phyloP scores from a whole-genome alignment of 1,140 invertebrate genomes.

The Callitettix versicolor region DNA sequence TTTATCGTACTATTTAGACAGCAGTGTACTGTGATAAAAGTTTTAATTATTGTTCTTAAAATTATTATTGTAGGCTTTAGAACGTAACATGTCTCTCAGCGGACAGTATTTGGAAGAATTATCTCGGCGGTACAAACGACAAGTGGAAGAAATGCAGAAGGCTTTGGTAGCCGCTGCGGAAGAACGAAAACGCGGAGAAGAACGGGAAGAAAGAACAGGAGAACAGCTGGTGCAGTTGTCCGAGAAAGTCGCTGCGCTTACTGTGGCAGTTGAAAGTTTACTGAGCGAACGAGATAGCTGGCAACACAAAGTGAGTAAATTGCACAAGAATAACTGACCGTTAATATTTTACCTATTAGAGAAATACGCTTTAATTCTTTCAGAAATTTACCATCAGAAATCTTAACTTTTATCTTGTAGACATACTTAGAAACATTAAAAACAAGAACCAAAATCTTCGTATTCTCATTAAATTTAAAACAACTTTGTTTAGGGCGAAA shows the following conservation, averaged over 20 bases:
- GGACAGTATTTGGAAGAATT: conserved; percentile 92
- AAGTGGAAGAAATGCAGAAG: conserved; percentile 89
- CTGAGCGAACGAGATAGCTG: conserved; percentile 53
- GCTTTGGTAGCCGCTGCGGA: conserved; percentile 56
- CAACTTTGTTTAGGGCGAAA: no score
- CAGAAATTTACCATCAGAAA: no score
- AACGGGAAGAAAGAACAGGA: conserved; percentile 51
- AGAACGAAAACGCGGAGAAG: conserved; percentile 59
- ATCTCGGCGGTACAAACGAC: conserved; percentile 86
- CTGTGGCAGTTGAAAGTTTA: conserved; percentile 41
- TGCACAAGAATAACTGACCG: no score
- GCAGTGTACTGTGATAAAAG: no score
- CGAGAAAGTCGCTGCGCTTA: conserved; percentile 47
- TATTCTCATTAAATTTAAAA: no score
- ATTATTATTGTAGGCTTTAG: conserved; percentile 71
- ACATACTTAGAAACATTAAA: no score
- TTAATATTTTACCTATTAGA: no score
- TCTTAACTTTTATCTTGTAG: no score
- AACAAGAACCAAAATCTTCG: no score
- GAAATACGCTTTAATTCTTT: no score
- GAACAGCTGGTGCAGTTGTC: conserved; percentile 48
- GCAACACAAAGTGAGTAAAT: conserved; percentile 40
- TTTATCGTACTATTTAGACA: no score
- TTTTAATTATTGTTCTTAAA: no score
- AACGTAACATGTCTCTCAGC: conserved; percentile 91